Evolutionary conservation across 2,113 vertebrate species (phyloP).

Genomic region (Nyctibius bracteatus): DNA sequence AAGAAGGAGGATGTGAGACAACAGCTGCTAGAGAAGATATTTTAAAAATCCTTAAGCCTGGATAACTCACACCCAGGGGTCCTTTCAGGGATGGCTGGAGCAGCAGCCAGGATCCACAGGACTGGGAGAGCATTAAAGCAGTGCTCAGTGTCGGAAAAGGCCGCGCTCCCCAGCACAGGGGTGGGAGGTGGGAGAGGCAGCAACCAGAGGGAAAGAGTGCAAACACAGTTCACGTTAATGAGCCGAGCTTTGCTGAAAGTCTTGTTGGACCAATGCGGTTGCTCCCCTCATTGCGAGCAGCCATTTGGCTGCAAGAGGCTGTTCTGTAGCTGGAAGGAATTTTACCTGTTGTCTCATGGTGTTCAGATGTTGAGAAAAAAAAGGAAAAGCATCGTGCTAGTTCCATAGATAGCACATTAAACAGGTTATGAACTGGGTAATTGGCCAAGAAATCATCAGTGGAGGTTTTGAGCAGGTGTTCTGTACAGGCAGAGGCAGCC

Average conservation of each 20-base stretch:
- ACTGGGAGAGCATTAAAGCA: background rate
- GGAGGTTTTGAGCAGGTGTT: background rate
- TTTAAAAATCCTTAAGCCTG: background rate
- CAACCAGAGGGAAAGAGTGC: background rate
- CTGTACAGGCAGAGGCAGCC: background rate
- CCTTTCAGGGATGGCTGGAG: background rate
- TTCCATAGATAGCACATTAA: background rate
- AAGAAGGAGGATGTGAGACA: constrained; percentile 11
- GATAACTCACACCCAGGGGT: constrained; percentile 15
- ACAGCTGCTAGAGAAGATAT: constrained; percentile 32
- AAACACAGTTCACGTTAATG: background rate
- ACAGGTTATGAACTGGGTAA: background rate
- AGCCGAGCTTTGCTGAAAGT: background rate
- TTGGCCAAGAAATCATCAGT: background rate
- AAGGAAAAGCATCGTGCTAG: background rate
- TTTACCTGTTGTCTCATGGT: background rate
- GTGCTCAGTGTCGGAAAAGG: accelerated
- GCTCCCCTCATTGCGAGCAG: background rate
- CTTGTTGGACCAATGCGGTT: accelerated
- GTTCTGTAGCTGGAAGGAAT: background rate
- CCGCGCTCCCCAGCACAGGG: accelerated
- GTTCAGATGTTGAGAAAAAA: background rate
- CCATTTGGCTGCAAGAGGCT: background rate
- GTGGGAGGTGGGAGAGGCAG: background rate
- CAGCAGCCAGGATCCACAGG: background rate